Evolutionary conservation across 2,113 vertebrate species (phyloP), one percentile per base, ranked within the genome.

Genomic region (Tenebrosternarchus preto): DNA sequence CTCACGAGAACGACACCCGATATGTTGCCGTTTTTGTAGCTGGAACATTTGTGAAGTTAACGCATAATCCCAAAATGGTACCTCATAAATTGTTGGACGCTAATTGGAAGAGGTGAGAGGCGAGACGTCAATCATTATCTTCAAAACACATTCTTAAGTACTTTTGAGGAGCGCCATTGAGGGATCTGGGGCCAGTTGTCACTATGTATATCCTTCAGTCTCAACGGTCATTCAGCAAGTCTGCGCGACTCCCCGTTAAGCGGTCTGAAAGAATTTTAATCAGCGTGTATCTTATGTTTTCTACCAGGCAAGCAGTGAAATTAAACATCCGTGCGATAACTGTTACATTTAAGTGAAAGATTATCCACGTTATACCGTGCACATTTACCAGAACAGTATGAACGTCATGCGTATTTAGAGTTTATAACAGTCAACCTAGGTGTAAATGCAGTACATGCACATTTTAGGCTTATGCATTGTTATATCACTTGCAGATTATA

Each of bases 31-130:
- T 92, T 95, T 94, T 92, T 93, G 63, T 94, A 92, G 91, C 85
- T 93, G 91, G 90, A 94, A 94, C 95, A 94, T 94, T 94, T 95
- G 93, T 94, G 91, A 95, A 94, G 94, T 95, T 94, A 95, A 76
- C 91, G 92, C 92, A 95, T 92, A 95, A 95, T 94, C 94, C 93
- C 91, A 94, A 93, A 94, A 93, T 90, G 93, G 94, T 93, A 90
- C 92, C 92, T 93, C 95, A 94, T 95, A 95, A 95, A 95, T 94
- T 93, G 93, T 89, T 92, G 90, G 89, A 91, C 92, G 93, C 92
- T 95, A 95, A 95, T 95, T 96, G 43, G 43, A 50, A 94, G 94
- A 91, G 91, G 91, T 4, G 39, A 61, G 36, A 60, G 67, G 67
- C 84, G 89, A 92, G 90, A 89, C 15, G 92, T 93, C 94, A 93